Percentiles rank a stretch among this genome's conserved stretches.
Conservation (phyloP, 2,797 vertebrate genomes). For the Danio albolineatus region DNA sequence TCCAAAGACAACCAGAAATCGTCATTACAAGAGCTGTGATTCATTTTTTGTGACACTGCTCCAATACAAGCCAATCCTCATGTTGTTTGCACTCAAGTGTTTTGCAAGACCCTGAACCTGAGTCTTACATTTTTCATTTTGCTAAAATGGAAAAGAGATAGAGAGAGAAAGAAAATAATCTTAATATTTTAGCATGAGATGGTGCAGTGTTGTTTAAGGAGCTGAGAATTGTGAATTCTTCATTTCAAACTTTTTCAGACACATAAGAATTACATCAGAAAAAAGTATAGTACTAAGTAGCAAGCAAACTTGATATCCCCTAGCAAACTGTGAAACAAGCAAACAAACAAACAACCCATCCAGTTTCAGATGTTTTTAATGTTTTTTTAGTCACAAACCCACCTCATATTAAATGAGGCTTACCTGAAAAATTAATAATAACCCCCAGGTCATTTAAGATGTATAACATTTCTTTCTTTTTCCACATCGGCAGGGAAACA, state of each 20-base stretch:
- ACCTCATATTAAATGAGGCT: not conserved
- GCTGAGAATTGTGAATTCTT: not conserved
- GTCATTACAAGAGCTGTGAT: not conserved
- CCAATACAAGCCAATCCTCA: not conserved
- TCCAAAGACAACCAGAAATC: slow-evolving; percentile 14
- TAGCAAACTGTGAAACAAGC: not conserved
- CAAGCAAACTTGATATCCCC: not conserved
- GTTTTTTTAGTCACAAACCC: not conserved
- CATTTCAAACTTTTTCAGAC: not conserved
- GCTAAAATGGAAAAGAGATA: not conserved
- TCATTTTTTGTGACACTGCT: slow-evolving; percentile 12
- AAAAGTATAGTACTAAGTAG: not conserved
- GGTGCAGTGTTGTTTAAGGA: too few species aligned
- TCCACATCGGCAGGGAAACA: too few species aligned
- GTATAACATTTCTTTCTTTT: too few species aligned
- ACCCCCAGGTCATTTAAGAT: too few species aligned
- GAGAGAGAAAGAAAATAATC: not conserved
- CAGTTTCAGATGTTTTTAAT: not conserved
- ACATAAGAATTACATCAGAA: not conserved
- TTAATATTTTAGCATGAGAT: too few species aligned
- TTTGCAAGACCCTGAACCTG: not conserved
- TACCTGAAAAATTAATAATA: too few species aligned
- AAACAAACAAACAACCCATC: not conserved
- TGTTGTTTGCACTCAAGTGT: not conserved
- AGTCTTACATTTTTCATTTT: not conserved